Base-by-base conservation (phyloP, 2,797 vertebrate genomes). In the Callimico goeldii region DNA sequence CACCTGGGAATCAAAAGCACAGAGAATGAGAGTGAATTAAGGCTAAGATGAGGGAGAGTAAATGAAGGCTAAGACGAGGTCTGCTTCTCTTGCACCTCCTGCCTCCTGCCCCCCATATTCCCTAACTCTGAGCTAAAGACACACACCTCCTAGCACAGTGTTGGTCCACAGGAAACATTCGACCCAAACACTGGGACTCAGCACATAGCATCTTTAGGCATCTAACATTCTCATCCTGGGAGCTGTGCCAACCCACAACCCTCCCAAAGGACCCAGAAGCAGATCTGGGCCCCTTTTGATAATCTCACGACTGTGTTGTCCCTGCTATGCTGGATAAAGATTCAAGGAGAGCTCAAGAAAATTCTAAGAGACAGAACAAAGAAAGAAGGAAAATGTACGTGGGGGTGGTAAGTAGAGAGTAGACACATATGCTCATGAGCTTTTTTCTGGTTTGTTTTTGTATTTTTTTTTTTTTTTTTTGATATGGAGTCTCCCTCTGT, bases 1-100 rank as follows among this genome's bases (percentile, higher is more conserved):
- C 98, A 99, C 99, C 99, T 99, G 97, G 41, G 48, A 87, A 98
- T 70, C 94, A 90, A 88, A 86, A 88, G 84, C 77, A 97, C 84
- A 95, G 52, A 94, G 79, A 81, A 33, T 57, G 46, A 91, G 84
- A 64, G 39, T 89, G 4, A 96, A 79, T n/a, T 17, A 50, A 48
- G 41, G 13, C 57, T 80, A 88, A 41, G 46, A 57, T 1, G 4
- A 82, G 58, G 73, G 46, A 91, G 84, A 64, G 39, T 89, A 3
- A 96, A 79, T n/a, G 20, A 50, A 48, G 41, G 13, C 57, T 80
- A 88, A 41, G 46, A 57, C 1, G 5, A 82, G 58, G 73, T n/a
- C 46, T 11, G 64, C 43, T 90, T 94, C 48, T 61, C 43, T 30
- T 76, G 24, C 1, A 41, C 33, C 58, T 92, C 88, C 30, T 86